Evolutionary conservation across 2,113 vertebrate species (phyloP).

Genomic region (Pontoporia blainvillei): DNA sequence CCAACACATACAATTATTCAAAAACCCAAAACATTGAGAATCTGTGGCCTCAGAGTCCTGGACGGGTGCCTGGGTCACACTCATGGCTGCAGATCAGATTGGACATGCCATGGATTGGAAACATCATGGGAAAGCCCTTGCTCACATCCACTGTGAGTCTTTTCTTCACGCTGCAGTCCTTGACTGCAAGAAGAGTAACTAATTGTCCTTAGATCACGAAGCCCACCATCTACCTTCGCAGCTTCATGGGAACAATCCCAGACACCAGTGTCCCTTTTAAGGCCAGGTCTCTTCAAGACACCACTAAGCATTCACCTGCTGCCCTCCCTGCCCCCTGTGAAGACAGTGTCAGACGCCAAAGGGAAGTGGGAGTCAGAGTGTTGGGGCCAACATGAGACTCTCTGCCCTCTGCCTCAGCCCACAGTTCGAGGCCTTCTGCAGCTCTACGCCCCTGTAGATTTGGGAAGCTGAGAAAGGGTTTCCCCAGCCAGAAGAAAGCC

Average conservation of each 20-base stretch:
- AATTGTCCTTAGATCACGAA: not conserved
- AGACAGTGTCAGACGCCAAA: not conserved
- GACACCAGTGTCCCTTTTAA: not conserved
- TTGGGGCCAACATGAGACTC: accelerated
- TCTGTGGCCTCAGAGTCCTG: not conserved
- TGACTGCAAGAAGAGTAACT: not conserved
- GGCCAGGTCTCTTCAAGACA: too few relatives aligned
- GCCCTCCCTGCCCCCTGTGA: not conserved
- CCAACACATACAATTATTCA: not conserved
- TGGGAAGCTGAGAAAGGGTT: not conserved
- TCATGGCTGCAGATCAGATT: not conserved
- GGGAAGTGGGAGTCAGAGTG: too few relatives aligned
- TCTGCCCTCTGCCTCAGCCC: not conserved
- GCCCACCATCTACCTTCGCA: accelerated
- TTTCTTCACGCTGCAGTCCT: accelerated
- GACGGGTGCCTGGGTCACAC: not conserved
- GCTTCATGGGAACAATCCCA: not conserved
- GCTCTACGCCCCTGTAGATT: too few relatives aligned
- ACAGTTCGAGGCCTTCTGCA: not conserved
- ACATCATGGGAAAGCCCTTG: not conserved
- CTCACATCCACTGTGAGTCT: accelerated
- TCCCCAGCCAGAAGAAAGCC: not conserved
- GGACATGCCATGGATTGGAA: not conserved
- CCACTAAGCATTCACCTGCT: too few relatives aligned
- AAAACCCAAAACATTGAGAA: not conserved